Evolutionary conservation across 2,113 vertebrate genomes (phyloP), one percentile per base, ranked within the genome.

Genomic region (Gadus chalcogrammus): DNA sequence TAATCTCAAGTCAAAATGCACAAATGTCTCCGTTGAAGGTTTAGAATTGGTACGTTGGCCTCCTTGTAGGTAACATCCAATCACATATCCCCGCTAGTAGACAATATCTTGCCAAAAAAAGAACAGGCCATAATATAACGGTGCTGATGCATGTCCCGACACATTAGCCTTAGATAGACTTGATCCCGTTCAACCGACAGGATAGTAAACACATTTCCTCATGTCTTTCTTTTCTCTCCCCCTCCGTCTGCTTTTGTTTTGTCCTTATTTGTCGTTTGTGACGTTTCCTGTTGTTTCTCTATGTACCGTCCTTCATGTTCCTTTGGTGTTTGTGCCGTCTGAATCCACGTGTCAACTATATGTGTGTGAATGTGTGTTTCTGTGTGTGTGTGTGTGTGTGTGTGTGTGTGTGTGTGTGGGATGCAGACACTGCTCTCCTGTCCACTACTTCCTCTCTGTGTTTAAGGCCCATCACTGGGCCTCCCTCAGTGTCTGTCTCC

Each of bases 381-480:
- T 70, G 65, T 81, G 5, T 64, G 11, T 60, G 35, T 20, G 82
- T 83, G 77, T 79, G 70, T 84, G 78, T 86, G 75, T 90, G 64
- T 20, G 82, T 83, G 77, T 79, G 70, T 84, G 78, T 86, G 75
- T 90, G 64, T 70, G 60, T 68, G 59, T 89, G 73, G 87, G 80
- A 95, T 96, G 91, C 96, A 99, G 97, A 95, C 94, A 96, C 94
- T 95, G 95, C 92, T 97, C 95, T 93, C 95, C 97, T 92, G 95
- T 99, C 93, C 96, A 96, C 94, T 97, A 92, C 94, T 97, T 99
- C 95, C 95, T 99, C 94, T 99, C 96, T 97, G 95, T 99, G 94
- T 97, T 99, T 94, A 95, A 95, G 92, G 94, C 97, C 94, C 94
- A 95, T 77, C 95, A 98, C 94, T 98, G 97, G 97, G 96, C 96